Base-by-base conservation (phyloP, 2,797 vertebrate genomes). In the Catostomus latipinnis region DNA sequence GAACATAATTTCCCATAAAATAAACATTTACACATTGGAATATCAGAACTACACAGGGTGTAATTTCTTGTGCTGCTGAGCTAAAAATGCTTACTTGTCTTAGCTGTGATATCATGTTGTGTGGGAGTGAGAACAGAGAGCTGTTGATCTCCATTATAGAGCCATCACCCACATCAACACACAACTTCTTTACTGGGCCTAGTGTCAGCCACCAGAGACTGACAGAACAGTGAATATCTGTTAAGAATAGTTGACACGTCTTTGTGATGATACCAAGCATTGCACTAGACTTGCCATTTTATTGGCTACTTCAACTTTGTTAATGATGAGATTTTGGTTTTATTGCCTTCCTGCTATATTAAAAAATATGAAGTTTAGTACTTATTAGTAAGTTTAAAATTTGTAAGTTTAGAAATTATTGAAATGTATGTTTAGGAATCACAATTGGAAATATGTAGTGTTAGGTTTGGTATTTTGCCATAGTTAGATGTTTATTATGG, bases 51-150 rank as follows among this genome's bases (percentile, higher is more conserved):
- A 76, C 6, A 50, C 72, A 61, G 53, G 57, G 74, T 8, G 46
- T 68, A 61, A 65, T 73, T 78, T 73, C 22, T 49, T 52, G 46
- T 46, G n/a, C 14, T 14, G 46, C 45, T 80, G 66, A 87, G 14
- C 34, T 14, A 52, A 74, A 75, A 77, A 58, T 49, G n/a, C 60
- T 67, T 69, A 22, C 53, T 68, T 56, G 11, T 34, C 46, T 18
- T n/a, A 50, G 62, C 62, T n/a, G 63, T 69, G 18, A 69, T 69
- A 80, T 80, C 67, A 78, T 63, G 69, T 73, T 5, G 22, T 8
- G 46, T 22, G 67, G 68, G 50, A 68, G 50, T 11, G 72, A 58
- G 56, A 76, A 76, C 56, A 81, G 68, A 52, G 54, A 78, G 48
- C 43, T 18, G 22, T 63, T 56, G 73, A 57, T n/a, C 53, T 82